Base-by-base conservation (phyloP, 2,797 vertebrate species). In the Selene dorsalis region DNA sequence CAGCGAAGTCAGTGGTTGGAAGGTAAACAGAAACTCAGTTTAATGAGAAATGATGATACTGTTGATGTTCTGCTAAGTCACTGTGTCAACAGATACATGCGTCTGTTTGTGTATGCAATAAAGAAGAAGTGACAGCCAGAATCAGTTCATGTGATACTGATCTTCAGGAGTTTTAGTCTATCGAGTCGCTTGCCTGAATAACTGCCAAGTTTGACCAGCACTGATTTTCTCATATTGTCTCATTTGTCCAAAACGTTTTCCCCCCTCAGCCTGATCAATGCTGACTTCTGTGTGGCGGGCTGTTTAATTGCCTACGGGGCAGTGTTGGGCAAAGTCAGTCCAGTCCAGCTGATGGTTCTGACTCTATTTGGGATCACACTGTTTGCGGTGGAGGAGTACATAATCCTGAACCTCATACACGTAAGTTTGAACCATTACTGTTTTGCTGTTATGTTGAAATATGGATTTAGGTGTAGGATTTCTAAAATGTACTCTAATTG, bases 211-310 rank as follows among this genome's bases (percentile, higher is more conserved):
- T 68, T 32, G 6, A 10, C 32, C 7, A 66, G 13, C 35, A 20
- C 10, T 64, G 26, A 38, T 45, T 0, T 22, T 47, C 0, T 58
- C 3, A 5, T 48, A 8, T 53, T 32, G 30, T 6, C 3, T 30
- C 52, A 13, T 30, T 64, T 71, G 4, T 63, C 38, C 2, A 3
- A 4, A 57, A 60, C 35, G 41, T 48, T 24, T 55, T 67, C 17
- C 58, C 24, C 76, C 30, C 53, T 61, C 66, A 99, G 98, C 88
- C 84, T 99, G 80, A 99, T 99, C 89, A 97, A 98, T 65, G 98
- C 98, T 11, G 98, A 99, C 90, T 99, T 99, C 95, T 98, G 97
- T 2, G 97, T 97, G 91, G 98, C 95, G 1, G 95, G 96, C 2
- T 97, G 97, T 71, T 93, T 98, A 50, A 97, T 99, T 22, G 96